phyloP scores from a whole-genome alignment of 2,888 invertebrate species.

The Cheiracanthium punctorium region DNA sequence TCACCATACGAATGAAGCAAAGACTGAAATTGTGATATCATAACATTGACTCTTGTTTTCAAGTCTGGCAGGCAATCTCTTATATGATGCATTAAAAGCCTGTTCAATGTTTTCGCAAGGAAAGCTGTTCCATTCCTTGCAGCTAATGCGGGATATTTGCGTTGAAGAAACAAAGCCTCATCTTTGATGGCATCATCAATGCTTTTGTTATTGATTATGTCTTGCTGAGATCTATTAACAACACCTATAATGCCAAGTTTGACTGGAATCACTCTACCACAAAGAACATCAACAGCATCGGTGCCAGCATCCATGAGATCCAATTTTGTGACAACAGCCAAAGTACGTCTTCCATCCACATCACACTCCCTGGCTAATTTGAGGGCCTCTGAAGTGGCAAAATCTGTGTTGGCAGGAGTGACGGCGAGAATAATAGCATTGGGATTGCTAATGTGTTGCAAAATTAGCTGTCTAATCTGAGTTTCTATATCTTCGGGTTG shows the following conservation, averaged over 20 bases:
- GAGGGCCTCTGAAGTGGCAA: constrained; percentile 98
- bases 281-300: constrained; percentile 98
- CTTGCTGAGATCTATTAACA: constrained; percentile 98
- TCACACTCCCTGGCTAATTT: constrained; percentile 97
- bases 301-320: constrained; percentile 99
- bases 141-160: constrained; percentile 97
- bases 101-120: constrained; percentile 96
- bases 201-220: constrained; percentile 91
- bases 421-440: constrained; percentile 98
- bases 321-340: constrained; percentile 98
- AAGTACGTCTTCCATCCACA: constrained; percentile 94
- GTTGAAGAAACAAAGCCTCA: constrained; percentile 94
- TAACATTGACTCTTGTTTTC: constrained; percentile 97
- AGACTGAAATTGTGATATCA: constrained; percentile 98
- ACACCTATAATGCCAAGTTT: constrained; percentile 99
- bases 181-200: constrained; percentile 90
- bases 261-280: constrained; percentile 97
- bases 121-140: constrained; percentile 97
- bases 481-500: constrained; percentile 98
- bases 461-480: constrained; percentile 91
- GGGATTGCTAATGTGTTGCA: constrained; percentile 94
- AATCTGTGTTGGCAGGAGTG: constrained; percentile 98
- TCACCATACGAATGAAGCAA: constrained; percentile 97
- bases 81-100: constrained; percentile 99
- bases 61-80: constrained; percentile 98